A percentile compares a stretch with the other conserved stretches of the same genome.
Evolutionary conservation across 1,140 invertebrate species (phyloP).

Genomic region (Cydia pomonella): DNA sequence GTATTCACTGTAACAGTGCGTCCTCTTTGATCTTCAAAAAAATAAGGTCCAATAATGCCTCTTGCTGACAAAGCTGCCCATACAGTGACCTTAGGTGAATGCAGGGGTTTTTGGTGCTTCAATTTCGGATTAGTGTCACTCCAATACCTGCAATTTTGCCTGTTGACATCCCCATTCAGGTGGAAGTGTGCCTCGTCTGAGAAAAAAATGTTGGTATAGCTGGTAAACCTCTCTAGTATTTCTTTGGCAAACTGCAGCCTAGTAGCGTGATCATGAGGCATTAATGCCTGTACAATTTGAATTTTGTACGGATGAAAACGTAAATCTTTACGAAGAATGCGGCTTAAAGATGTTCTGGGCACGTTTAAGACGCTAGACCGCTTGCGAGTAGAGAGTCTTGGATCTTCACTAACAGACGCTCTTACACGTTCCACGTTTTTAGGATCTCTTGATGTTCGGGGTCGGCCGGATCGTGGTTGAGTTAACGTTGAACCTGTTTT

Average conservation of each 20-base stretch:
- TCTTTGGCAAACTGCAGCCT: constrained; percentile 1
- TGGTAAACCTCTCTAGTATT: constrained; percentile 37
- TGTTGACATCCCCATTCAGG: constrained; percentile 60
- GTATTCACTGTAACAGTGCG: background rate
- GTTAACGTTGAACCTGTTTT: constrained; percentile 40
- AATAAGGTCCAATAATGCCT: constrained; percentile 34
- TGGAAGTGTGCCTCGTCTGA: constrained; percentile 63
- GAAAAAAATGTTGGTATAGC: constrained; percentile 42
- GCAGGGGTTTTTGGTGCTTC: constrained; percentile 52
- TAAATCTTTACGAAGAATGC: background rate
- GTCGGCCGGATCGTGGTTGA: constrained; percentile 35
- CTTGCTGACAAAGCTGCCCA: constrained; percentile 4
- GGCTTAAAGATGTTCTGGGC: background rate
- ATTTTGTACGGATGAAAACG: background rate
- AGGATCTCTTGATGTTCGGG: constrained; percentile 31
- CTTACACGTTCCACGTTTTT: background rate
- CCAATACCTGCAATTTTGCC: constrained; percentile 63
- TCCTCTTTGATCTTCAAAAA: constrained; percentile 38
- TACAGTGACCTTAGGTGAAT: constrained; percentile 35
- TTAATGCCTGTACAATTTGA: background rate
- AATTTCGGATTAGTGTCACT: constrained; percentile 47
- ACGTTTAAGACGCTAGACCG: background rate
- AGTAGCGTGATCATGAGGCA: no score
- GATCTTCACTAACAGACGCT: background rate
- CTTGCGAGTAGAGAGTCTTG: background rate